These are phyloP conservation scores for Hemibagrus wyckioides DNA, from an alignment of 2,113 vertebrate species.

Conservation along the genomic window DNA sequence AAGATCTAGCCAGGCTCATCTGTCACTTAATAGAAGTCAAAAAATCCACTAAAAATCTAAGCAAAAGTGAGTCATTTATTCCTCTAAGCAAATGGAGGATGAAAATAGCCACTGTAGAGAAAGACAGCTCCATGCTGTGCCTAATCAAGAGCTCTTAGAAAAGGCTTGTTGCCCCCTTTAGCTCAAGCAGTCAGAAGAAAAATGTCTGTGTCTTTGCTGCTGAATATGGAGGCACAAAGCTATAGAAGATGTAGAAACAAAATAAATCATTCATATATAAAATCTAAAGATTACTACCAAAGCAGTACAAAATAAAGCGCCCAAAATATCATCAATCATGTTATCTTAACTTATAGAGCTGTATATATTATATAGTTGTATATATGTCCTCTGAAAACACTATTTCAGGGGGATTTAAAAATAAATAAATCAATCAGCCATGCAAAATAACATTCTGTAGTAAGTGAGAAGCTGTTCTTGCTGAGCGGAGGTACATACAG, in stretches of 20 bases:
- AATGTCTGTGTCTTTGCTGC: background rate
- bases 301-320: background rate
- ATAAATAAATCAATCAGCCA: background rate
- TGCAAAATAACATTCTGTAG: background rate
- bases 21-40: background rate
- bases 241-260: background rate
- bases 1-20: background rate
- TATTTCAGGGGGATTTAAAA: background rate
- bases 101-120: conserved; percentile 36
- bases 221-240: background rate
- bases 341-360: background rate
- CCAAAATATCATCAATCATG: background rate
- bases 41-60: conserved; percentile 10
- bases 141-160: conserved; percentile 21
- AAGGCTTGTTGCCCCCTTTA: conserved; percentile 28
- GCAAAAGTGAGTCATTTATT: conserved; percentile 47
- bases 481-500: background rate
- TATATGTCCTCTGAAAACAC: background rate
- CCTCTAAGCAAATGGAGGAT: conserved; percentile 24
- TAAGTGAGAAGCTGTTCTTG: background rate
- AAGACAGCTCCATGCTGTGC: conserved; percentile 35
- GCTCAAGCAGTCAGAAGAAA: conserved; percentile 12
- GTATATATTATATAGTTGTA: background rate
- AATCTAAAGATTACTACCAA: background rate
- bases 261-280: background rate